phyloP scores from a whole-genome alignment of 2,113 vertebrate genomes.

The Clinocottus analis region DNA sequence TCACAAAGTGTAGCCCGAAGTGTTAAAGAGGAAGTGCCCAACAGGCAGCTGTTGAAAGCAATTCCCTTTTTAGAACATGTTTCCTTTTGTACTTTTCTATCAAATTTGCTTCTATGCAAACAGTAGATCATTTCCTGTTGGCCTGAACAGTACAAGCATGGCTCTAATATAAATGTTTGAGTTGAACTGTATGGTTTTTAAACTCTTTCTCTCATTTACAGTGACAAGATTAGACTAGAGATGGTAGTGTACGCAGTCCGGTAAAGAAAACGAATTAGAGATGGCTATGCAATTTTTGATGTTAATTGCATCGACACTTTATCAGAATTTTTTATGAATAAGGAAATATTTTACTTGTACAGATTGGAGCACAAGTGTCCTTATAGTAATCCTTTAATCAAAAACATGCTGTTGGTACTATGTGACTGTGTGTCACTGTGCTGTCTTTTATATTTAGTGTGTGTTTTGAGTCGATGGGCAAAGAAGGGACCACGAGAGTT shows the following conservation, averaged over 20 bases:
- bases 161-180: slow-evolving; percentile 17
- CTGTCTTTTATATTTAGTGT: slow-evolving; percentile 50
- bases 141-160: slow-evolving; percentile 28
- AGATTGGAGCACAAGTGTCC: slow-evolving; percentile 68
- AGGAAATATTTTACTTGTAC: slow-evolving; percentile 80
- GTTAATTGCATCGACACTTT: slow-evolving; percentile 84
- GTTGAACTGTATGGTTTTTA: background rate
- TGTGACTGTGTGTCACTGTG: slow-evolving; percentile 54
- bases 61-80: slow-evolving; percentile 15
- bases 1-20: background rate
- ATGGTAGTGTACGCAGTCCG: slow-evolving; percentile 36
- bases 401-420: slow-evolving; percentile 57
- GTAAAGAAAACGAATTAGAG: slow-evolving; percentile 44
- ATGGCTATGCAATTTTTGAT: slow-evolving; percentile 81
- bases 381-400: slow-evolving; percentile 55
- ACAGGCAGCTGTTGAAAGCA: slow-evolving; percentile 43
- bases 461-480: slow-evolving; percentile 42
- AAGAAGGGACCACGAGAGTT: slow-evolving; percentile 61
- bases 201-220: slow-evolving; percentile 18
- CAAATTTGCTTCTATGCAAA: slow-evolving; percentile 6
- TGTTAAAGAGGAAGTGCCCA: slow-evolving; percentile 36
- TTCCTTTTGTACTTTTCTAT: slow-evolving; percentile 19
- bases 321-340: slow-evolving; percentile 72
- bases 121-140: slow-evolving; percentile 16
- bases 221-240: slow-evolving; percentile 38